Evolutionary conservation across 2,888 invertebrate genomes (phyloP).

Genomic region (Ormia ochracea): DNA sequence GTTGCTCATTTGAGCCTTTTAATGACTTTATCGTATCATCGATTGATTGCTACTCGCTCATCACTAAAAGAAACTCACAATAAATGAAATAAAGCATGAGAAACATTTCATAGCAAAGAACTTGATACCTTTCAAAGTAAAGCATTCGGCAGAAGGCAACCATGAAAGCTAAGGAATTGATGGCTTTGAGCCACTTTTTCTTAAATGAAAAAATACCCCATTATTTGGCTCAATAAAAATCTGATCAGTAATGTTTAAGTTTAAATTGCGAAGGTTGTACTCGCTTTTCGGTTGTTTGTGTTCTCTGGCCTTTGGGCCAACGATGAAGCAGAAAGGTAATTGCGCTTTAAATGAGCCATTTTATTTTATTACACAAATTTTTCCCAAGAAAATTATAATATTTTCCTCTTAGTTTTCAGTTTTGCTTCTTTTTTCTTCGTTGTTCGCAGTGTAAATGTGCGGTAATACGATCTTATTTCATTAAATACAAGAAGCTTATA

Average conservation of each 20-base stretch:
- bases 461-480: slow-evolving; percentile 13
- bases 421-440: neutral
- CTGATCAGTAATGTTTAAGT: slow-evolving; percentile 59
- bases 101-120: slow-evolving; percentile 6
- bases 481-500: neutral
- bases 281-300: neutral
- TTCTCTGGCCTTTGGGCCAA: slow-evolving; percentile 29
- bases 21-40: slow-evolving; percentile 60
- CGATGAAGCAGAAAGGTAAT: slow-evolving; percentile 19
- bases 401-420: too few species aligned
- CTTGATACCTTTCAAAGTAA: neutral
- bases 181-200: slow-evolving; percentile 39
- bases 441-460: slow-evolving; percentile 15
- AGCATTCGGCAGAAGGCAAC: neutral
- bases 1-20: slow-evolving; percentile 49
- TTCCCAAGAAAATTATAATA: slow-evolving; percentile 27
- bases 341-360: slow-evolving; percentile 56
- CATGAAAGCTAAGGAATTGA: slow-evolving; percentile 6
- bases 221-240: slow-evolving; percentile 73
- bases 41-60: slow-evolving; percentile 42
- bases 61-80: neutral
- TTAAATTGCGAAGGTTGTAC: slow-evolving; percentile 20
- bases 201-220: slow-evolving; percentile 60
- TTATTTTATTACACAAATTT: slow-evolving; percentile 53
- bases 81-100: neutral